Evolutionary conservation across 2,888 invertebrate species (phyloP).

Genomic region (Drosophila dives): DNA sequence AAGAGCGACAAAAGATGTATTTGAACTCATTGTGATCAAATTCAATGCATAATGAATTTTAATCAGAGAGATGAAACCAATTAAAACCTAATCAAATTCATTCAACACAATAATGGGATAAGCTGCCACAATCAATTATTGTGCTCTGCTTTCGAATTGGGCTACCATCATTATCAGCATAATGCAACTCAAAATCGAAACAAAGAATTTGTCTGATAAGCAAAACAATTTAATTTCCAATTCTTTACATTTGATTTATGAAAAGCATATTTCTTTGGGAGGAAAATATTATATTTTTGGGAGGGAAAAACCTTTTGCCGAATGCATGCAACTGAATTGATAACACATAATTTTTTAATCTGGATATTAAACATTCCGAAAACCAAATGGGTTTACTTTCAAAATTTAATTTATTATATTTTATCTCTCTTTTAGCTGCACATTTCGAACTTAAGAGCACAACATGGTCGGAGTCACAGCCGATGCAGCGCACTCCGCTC

Average conservation of each 20-base stretch:
- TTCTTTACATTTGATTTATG: constrained; percentile 22
- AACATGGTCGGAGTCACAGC: constrained; percentile 83
- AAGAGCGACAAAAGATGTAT: not conserved
- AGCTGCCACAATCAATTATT: constrained; percentile 19
- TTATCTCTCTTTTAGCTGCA: constrained; percentile 6
- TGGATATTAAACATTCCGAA: constrained; percentile 39
- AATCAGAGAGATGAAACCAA: constrained; percentile 1
- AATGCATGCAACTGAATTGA: constrained; percentile 52
- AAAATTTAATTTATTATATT: not conserved
- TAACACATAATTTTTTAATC: constrained; percentile 19
- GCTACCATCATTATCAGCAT: constrained; percentile 2
- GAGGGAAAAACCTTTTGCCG: not conserved
- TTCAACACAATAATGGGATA: constrained; percentile 1
- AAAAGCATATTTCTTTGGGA: not conserved
- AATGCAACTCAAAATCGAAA: constrained; percentile 11
- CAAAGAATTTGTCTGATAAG: constrained; percentile 45
- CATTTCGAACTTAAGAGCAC: constrained; percentile 14
- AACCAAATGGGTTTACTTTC: constrained; percentile 41
- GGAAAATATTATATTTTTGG: no score
- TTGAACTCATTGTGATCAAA: constrained; percentile 8
- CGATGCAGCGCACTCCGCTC: constrained; percentile 63
- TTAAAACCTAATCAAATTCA: constrained; percentile 28
- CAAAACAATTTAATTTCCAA: constrained; percentile 11
- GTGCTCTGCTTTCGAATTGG: constrained; percentile 19
- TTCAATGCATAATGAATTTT: constrained; percentile 7